Conservation (phyloP, 2,888 invertebrate genomes). For the Ochropleura leucogaster region DNA sequence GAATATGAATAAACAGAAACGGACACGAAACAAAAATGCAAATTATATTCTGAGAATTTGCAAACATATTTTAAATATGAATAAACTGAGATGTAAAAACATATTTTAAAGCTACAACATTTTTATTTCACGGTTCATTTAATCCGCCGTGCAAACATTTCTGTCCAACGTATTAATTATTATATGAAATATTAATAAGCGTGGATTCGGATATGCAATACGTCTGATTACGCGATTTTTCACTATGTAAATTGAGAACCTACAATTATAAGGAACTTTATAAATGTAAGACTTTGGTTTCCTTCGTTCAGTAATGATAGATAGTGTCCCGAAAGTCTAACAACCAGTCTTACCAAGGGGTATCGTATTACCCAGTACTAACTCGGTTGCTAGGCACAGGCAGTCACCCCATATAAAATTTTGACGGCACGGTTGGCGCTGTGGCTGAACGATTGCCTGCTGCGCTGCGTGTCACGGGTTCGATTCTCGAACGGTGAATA, state of each 20-base stretch:
- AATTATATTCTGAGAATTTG: conserved; percentile 13
- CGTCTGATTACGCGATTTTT: not conserved
- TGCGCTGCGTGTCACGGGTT: no score
- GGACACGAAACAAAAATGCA: conserved; percentile 3
- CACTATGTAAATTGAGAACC: not conserved
- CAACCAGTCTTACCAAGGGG: no score
- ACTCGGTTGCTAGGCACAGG: no score
- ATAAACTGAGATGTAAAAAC: conserved; percentile 5
- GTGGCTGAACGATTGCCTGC: no score
- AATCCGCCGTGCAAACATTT: conserved; percentile 8
- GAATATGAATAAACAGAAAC: not conserved
- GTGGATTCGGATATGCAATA: not conserved
- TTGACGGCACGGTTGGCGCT: no score
- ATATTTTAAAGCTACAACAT: conserved; percentile 2
- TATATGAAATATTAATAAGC: conserved; percentile 10
- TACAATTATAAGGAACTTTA: not conserved
- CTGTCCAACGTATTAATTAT: not conserved
- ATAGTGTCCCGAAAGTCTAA: no score
- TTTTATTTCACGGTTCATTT: conserved; percentile 5
- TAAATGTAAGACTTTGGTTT: not conserved
- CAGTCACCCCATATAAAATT: no score
- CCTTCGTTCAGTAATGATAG: not conserved
- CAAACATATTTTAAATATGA: not conserved
- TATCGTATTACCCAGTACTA: no score
- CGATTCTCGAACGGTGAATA: no score